Evolutionary conservation across 2,113 vertebrate species (phyloP).

Genomic region (Bufo gargarizans): DNA sequence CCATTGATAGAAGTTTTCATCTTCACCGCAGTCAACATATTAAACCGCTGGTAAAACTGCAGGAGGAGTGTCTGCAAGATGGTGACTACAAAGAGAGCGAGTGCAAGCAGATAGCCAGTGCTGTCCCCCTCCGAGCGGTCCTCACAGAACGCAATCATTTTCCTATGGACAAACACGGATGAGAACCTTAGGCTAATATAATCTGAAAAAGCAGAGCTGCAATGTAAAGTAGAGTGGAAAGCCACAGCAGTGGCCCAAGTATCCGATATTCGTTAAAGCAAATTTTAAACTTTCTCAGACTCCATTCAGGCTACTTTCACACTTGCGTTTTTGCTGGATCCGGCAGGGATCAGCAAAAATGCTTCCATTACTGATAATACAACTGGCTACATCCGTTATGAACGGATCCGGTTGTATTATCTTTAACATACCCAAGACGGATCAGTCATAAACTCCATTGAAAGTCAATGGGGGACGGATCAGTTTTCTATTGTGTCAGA

Average conservation of each 20-base stretch:
- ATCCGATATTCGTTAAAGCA: no score
- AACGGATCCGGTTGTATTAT: no score
- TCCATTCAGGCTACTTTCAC: background rate
- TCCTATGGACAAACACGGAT: slow-evolving; percentile 58
- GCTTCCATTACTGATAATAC: no score
- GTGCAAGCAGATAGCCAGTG: slow-evolving; percentile 61
- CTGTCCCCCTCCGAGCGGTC: slow-evolving; percentile 51
- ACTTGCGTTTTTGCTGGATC: no score
- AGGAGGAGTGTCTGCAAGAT: slow-evolving; percentile 64
- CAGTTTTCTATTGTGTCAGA: no score
- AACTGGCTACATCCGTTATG: no score
- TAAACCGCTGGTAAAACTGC: slow-evolving; percentile 66
- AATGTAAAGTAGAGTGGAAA: background rate
- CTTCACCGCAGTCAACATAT: slow-evolving; percentile 67
- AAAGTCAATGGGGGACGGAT: no score
- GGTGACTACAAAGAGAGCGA: slow-evolving; percentile 63
- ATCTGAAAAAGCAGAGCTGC: background rate
- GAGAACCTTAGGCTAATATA: background rate
- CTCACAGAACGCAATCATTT: slow-evolving; percentile 65
- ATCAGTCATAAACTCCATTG: no score
- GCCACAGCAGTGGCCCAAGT: background rate
- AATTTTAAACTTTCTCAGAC: background rate
- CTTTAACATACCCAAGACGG: no score
- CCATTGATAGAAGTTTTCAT: slow-evolving; percentile 66
- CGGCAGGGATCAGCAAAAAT: no score